Percentiles rank a stretch among this genome's conserved stretches.
phyloP scores from a whole-genome alignment of 2,797 vertebrate genomes.

The Sebastes cheni region DNA sequence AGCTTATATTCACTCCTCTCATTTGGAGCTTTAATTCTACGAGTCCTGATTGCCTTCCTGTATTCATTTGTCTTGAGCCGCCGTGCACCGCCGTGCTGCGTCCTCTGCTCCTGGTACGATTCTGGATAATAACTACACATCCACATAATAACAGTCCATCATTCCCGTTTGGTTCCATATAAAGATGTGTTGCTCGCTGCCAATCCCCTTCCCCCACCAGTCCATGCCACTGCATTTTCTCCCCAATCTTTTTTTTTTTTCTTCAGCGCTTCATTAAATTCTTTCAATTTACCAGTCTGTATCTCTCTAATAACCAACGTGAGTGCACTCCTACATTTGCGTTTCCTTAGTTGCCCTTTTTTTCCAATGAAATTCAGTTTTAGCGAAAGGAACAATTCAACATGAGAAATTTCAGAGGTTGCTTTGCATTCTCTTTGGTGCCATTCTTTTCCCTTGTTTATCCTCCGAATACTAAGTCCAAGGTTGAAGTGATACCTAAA shows the following conservation, averaged over 20 bases:
- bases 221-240: constrained; percentile 5
- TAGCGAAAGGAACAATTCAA: constrained; percentile 9
- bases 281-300: constrained; percentile 51
- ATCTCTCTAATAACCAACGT: constrained; percentile 52
- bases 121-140: constrained; percentile 64
- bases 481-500: constrained; percentile 60
- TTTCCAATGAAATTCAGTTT: constrained; percentile 24
- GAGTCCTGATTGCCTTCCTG: constrained; percentile 58
- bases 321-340: constrained; percentile 28
- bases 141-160: constrained; percentile 62
- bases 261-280: constrained; percentile 38
- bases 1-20: constrained; percentile 58
- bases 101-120: constrained; percentile 43
- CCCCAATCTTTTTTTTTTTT: not conserved
- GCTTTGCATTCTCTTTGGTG: constrained; percentile 23
- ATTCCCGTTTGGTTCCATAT: constrained; percentile 47
- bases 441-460: constrained; percentile 6
- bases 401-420: constrained; percentile 17
- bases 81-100: constrained; percentile 18
- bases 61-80: constrained; percentile 61
- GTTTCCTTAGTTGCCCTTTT: constrained; percentile 17
- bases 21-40: constrained; percentile 58
- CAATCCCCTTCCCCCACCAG: not conserved
- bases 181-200: constrained; percentile 32
- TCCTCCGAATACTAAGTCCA: constrained; percentile 37